Evolutionary conservation across 2,797 vertebrate genomes (phyloP).

Genomic region (Phoeniculus purpureus): DNA sequence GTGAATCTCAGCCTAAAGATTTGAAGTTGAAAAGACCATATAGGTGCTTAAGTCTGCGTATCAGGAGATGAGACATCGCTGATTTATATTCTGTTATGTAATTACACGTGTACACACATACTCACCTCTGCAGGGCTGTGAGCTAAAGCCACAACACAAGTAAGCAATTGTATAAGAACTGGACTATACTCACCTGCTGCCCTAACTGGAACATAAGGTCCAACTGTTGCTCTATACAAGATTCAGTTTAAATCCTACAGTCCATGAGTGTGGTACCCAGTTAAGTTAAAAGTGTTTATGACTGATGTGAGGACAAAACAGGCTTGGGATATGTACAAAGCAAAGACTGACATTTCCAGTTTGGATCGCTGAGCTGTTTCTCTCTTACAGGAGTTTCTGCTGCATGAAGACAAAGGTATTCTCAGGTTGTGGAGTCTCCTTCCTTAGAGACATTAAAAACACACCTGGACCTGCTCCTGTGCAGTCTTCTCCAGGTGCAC

Average conservation of each 20-base stretch:
- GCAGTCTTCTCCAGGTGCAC: too few relatives aligned
- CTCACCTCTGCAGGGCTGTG: neutral
- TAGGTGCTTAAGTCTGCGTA: neutral
- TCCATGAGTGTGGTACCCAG: accelerated
- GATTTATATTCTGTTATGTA: neutral
- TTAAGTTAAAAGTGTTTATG: neutral
- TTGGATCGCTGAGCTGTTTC: neutral
- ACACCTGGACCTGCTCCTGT: too few relatives aligned
- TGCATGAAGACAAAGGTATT: neutral
- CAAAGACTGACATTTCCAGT: neutral
- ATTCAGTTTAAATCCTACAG: neutral
- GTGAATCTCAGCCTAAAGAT: neutral
- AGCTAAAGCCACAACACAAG: neutral
- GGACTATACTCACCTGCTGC: accelerated
- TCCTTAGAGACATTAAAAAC: too few relatives aligned
- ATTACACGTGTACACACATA: neutral
- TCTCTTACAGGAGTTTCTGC: neutral
- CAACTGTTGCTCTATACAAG: neutral
- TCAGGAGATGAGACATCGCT: neutral
- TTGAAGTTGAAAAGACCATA: neutral
- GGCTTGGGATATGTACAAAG: neutral
- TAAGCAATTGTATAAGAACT: neutral
- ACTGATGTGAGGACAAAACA: accelerated
- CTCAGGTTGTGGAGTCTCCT: neutral
- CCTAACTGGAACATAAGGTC: neutral